Base-by-base conservation (phyloP, 2,888 invertebrate species). In the Drosophila nr. perissopoda region DNA sequence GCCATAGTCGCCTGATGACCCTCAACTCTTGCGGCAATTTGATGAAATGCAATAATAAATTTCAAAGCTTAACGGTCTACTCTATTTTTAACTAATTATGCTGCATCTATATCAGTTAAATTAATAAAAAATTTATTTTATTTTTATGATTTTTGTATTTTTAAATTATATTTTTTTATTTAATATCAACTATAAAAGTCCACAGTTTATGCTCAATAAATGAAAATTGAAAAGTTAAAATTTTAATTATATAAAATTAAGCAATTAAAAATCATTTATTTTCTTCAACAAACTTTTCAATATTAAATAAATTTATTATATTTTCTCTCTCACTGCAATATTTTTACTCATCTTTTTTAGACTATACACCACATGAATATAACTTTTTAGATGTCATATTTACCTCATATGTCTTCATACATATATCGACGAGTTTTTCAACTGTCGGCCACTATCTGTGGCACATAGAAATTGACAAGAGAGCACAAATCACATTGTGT, bases 1-100 rank as follows among this genome's bases (percentile, higher is more conserved):
- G 66, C 51, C 27, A 33, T 11, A 42, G 27, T 13, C 10, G 2
- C 33, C 31, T 16, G 29, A 38, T 57, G 52, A 63, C 52, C 52
- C 74, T 49, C 53, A 21, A 25, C 74, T 48, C 51, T 36, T n/a
- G n/a, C 45, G 11, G 31, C 48, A 54, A 61, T 56, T 63, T 49
- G 25, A 54, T 58, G 59, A 64, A 78, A 58, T 58, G 58, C 61
- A 52, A 34, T 63, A 67, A 75, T 64, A 80, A 79, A 77, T 63
- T 75, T 52, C 67, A 70, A 54, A 75, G 62, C 69, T 64, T 54
- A 45, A 52, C 58, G 58, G 54, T 31, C 33, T 58, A 34, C 69
- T 69, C 40, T 29, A 13, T n/a, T 25, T 31, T 21, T 18, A 25
- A 11, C 25, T 29, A 63, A 36, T 64, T 64, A 21, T 16, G 25